Percentiles rank a stretch among this genome's conserved stretches.
Conservation (phyloP, 35 echinoderm and acorn worm species). For the Heliocidaris erythrogramma region DNA sequence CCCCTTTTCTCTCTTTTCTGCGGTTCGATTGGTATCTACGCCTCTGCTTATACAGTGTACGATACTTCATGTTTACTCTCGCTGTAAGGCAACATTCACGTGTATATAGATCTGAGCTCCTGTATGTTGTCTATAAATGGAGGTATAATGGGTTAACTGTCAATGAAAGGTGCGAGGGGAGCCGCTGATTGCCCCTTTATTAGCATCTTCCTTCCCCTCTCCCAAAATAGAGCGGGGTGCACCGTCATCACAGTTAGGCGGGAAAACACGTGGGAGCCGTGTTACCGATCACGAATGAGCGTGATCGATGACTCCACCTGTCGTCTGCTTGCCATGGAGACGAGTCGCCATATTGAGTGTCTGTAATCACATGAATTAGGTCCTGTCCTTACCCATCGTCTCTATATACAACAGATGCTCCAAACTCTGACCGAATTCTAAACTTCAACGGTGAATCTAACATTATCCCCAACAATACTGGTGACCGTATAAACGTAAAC, state of each 20-base stretch:
- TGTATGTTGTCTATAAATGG: not conserved
- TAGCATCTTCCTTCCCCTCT: constrained; percentile 28
- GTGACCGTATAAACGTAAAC: too few relatives aligned
- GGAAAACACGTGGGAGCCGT: not conserved
- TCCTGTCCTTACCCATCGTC: too few relatives aligned
- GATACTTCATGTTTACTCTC: not conserved
- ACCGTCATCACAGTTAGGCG: not conserved
- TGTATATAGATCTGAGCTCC: not conserved
- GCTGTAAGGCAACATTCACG: too few relatives aligned
- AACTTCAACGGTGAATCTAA: too few relatives aligned
- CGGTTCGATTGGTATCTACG: too few relatives aligned
- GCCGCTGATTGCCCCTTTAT: constrained; percentile 36
- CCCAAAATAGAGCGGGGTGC: not conserved
- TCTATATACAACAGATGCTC: too few relatives aligned
- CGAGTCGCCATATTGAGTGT: not conserved
- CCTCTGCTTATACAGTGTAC: not conserved
- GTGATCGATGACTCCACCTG: not conserved
- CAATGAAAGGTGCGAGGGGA: not conserved
- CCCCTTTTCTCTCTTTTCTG: too few relatives aligned
- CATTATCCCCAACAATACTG: too few relatives aligned
- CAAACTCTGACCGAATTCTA: too few relatives aligned
- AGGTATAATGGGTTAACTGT: constrained; percentile 7
- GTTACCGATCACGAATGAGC: not conserved
- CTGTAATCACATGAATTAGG: too few relatives aligned
- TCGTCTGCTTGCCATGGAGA: not conserved